phyloP scores from a whole-genome alignment of 2,113 vertebrate species.

The Circaetus gallicus region DNA sequence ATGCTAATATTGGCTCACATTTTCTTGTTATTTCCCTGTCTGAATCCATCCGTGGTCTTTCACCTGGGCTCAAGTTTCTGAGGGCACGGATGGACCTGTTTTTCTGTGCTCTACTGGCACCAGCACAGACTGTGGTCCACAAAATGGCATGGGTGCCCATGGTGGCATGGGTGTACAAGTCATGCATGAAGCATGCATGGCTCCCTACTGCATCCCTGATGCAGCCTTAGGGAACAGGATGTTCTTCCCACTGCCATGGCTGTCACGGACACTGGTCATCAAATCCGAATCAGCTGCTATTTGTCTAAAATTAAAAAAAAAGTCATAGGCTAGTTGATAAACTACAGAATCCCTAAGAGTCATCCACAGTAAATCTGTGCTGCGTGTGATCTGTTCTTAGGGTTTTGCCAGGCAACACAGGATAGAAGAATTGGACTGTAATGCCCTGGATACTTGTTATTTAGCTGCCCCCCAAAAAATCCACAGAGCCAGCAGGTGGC shows the following conservation, averaged over 20 bases:
- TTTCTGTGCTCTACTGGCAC: background rate
- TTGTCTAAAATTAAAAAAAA: background rate
- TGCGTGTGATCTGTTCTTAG: background rate
- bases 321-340: background rate
- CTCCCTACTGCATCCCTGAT: background rate
- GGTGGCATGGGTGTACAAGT: background rate
- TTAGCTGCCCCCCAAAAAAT: background rate
- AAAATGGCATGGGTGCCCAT: too few relatives aligned
- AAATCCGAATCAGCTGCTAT: background rate
- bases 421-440: background rate
- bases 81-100: background rate
- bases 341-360: background rate
- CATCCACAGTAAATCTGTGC: background rate
- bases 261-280: background rate
- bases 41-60: background rate
- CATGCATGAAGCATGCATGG: too few relatives aligned
- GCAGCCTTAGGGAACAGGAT: background rate
- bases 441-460: background rate
- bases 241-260: background rate
- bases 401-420: background rate
- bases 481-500: conserved; percentile 38
- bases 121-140: background rate
- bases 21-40: background rate
- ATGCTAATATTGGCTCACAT: background rate
- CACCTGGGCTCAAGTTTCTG: background rate